These are phyloP conservation scores for Thalassoma bifasciatum DNA, from an alignment of 2,113 vertebrate genomes.

Conservation along the genomic window DNA sequence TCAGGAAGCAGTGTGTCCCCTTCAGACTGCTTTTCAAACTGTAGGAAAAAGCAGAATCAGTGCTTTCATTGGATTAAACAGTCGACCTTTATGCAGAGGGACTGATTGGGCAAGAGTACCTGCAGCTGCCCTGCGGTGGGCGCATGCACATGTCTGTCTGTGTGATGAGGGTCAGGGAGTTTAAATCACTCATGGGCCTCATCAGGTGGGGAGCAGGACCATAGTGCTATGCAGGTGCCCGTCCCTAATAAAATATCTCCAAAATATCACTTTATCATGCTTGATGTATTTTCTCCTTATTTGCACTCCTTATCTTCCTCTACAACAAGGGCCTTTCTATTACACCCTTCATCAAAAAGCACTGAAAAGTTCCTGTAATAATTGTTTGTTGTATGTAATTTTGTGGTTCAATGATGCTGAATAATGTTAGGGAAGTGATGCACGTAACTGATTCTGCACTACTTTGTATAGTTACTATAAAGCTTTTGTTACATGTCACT, in stretches of 20 bases:
- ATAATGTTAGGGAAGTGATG: too few species aligned
- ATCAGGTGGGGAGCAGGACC: background rate
- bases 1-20: background rate
- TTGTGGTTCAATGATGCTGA: too few species aligned
- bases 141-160: slow-evolving; percentile 23
- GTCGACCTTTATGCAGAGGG: slow-evolving; percentile 33
- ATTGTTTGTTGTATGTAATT: background rate
- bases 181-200: slow-evolving; percentile 1
- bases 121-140: background rate
- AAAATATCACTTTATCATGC: background rate
- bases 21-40: background rate
- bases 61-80: slow-evolving; percentile 9
- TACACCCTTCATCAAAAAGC: background rate
- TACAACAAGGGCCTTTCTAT: background rate
- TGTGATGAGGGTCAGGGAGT: slow-evolving; percentile 34
- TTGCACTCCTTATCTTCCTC: background rate
- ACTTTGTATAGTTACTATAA: too few species aligned
- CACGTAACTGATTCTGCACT: too few species aligned
- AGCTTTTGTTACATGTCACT: too few species aligned
- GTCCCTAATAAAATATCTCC: too few species aligned
- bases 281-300: background rate
- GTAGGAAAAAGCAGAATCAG: slow-evolving; percentile 1
- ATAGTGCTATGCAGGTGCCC: background rate
- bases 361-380: too few species aligned
- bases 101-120: slow-evolving; percentile 43